Evolutionary conservation across 1,140 invertebrate genomes (phyloP).

Genomic region (Formica exsecta): DNA sequence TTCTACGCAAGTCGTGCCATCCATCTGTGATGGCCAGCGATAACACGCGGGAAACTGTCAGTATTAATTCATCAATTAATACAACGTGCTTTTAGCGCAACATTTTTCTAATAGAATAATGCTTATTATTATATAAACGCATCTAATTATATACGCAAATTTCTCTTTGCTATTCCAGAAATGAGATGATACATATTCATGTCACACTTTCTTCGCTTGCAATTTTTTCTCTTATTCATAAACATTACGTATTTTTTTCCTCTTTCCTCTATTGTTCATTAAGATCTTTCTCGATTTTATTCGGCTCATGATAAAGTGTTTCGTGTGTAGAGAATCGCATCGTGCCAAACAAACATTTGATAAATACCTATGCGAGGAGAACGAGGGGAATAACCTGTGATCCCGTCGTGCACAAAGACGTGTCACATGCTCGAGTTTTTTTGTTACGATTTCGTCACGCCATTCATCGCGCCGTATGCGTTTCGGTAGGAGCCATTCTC

Average conservation of each 20-base stretch:
- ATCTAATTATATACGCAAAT: conserved; percentile 1
- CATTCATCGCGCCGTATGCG: conserved; percentile 67
- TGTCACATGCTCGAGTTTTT: conserved; percentile 75
- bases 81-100: conserved; percentile 5
- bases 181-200: background rate
- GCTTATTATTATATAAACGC: background rate
- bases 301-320: background rate
- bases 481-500: conserved; percentile 75
- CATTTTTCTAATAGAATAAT: background rate
- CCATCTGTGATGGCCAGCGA: conserved; percentile 1
- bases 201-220: conserved; percentile 4
- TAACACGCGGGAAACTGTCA: conserved; percentile 10
- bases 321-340: background rate
- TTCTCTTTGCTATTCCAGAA: background rate
- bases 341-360: conserved; percentile 5
- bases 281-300: background rate
- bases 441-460: conserved; percentile 69
- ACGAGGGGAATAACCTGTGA: conserved; percentile 22
- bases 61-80: conserved; percentile 41
- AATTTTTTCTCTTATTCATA: background rate
- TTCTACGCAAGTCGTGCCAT: background rate
- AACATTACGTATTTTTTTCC: background rate
- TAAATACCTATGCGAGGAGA: conserved; percentile 35
- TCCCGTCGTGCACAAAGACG: conserved; percentile 64
- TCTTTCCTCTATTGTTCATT: background rate